phyloP scores from a whole-genome alignment of 2,888 invertebrate genomes.

The Tetanocera ferruginea region DNA sequence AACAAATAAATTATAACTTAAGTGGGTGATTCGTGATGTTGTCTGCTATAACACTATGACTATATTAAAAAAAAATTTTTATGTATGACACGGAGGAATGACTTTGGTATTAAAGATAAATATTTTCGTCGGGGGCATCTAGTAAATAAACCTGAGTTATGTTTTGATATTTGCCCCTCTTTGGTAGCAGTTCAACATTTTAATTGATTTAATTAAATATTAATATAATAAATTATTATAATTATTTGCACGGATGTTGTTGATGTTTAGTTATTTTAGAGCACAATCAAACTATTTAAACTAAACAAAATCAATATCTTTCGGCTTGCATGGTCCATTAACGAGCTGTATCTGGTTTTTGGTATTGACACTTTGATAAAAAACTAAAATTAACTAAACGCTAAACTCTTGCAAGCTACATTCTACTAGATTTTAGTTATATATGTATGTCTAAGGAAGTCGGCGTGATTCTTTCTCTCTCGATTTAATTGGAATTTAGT shows the following conservation, averaged over 20 bases:
- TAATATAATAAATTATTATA: constrained; percentile 34
- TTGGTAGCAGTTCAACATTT: background rate
- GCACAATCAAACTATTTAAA: constrained; percentile 35
- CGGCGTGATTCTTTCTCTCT: background rate
- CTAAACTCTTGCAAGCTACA: background rate
- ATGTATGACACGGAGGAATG: constrained; percentile 23
- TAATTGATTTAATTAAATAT: constrained; percentile 9
- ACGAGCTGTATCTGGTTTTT: background rate
- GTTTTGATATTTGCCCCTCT: background rate
- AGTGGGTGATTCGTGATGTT: constrained; percentile 20
- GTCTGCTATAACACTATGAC: background rate
- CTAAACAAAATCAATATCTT: constrained; percentile 27
- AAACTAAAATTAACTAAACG: constrained; percentile 1
- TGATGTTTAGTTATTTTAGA: constrained; percentile 41
- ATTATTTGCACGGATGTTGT: constrained; percentile 16
- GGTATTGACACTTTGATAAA: background rate
- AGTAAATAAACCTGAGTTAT: constrained; percentile 18
- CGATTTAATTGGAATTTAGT: constrained; percentile 53
- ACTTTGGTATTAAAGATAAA: background rate
- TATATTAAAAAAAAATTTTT: background rate
- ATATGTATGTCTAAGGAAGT: constrained; percentile 14
- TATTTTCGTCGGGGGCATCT: background rate
- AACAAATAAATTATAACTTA: constrained; percentile 52
- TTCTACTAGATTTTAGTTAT: constrained; percentile 22
- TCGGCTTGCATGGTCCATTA: background rate